Percentiles rank a stretch among this genome's conserved stretches.
Conservation (phyloP, 1,140 invertebrate genomes). For the Scylla paramamosain region DNA sequence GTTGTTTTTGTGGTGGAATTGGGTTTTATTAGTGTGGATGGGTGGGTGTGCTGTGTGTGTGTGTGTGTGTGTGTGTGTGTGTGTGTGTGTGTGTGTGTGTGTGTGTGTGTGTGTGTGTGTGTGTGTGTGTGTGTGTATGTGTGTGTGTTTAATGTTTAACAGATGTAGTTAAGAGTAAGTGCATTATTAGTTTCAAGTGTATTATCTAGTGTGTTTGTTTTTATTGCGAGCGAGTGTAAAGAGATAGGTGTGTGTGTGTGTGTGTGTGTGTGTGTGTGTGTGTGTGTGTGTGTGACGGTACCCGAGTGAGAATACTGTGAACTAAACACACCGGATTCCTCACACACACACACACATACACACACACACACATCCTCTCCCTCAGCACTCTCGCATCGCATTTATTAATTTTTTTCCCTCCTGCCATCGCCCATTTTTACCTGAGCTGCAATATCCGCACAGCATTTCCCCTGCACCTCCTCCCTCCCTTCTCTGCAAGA, state of each 20-base stretch:
- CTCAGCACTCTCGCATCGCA: background rate
- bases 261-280: slow-evolving; percentile 27
- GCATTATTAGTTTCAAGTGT: too few relatives aligned
- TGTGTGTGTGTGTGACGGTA: background rate
- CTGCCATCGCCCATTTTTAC: background rate
- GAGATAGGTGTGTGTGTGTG: slow-evolving; percentile 16
- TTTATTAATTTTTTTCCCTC: background rate
- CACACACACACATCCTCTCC: background rate
- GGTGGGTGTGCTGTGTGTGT: slow-evolving; percentile 26
- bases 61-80: background rate
- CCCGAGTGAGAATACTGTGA: background rate
- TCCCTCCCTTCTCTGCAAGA: slow-evolving; percentile 26
- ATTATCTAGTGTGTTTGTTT: background rate
- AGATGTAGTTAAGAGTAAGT: too few relatives aligned
- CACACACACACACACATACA: slow-evolving; percentile 4
- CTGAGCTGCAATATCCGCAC: background rate
- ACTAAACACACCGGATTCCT: background rate
- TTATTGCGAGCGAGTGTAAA: background rate
- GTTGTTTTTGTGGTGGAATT: too few relatives aligned
- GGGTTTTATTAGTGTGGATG: background rate
- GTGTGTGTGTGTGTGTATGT: slow-evolving; percentile 5
- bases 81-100: background rate
- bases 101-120: slow-evolving; percentile 17
- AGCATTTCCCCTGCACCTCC: background rate
- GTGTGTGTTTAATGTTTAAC: too few relatives aligned